A percentile compares a stretch with the other conserved stretches of the same genome.
Evolutionary conservation across 2,113 vertebrate genomes (phyloP).

Genomic region (Gobius niger): DNA sequence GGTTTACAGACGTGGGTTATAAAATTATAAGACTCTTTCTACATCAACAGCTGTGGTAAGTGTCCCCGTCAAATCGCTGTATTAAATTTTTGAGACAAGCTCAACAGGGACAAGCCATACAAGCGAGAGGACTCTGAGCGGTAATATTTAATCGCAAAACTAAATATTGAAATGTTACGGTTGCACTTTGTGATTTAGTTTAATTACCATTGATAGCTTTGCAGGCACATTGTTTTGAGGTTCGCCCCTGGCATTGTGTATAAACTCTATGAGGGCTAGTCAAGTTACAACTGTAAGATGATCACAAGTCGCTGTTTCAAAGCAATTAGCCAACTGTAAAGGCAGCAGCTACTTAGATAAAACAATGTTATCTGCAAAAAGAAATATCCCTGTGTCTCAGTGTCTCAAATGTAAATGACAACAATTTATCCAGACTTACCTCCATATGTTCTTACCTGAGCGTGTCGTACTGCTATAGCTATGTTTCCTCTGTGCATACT

Average conservation of each 20-base stretch:
- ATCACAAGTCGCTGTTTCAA: no score
- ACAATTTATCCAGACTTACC: no score
- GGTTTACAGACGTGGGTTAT: slow-evolving; percentile 5
- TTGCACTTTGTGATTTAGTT: neutral
- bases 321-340: no score
- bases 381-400: no score
- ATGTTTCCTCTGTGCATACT: neutral
- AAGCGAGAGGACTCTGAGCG: neutral
- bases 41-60: neutral
- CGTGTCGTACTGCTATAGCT: neutral
- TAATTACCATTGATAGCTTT: no score
- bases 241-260: no score
- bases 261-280: no score
- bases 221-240: no score
- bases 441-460: neutral
- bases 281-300: no score
- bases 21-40: slow-evolving; percentile 4
- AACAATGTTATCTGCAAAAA: no score
- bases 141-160: neutral
- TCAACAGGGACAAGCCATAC: neutral
- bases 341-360: no score
- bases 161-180: neutral
- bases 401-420: no score
- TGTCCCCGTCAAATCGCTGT: slow-evolving; percentile 5
- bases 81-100: neutral